Conservation (phyloP, 2,888 invertebrate species). For the Pseudolycoriella hygida region DNA sequence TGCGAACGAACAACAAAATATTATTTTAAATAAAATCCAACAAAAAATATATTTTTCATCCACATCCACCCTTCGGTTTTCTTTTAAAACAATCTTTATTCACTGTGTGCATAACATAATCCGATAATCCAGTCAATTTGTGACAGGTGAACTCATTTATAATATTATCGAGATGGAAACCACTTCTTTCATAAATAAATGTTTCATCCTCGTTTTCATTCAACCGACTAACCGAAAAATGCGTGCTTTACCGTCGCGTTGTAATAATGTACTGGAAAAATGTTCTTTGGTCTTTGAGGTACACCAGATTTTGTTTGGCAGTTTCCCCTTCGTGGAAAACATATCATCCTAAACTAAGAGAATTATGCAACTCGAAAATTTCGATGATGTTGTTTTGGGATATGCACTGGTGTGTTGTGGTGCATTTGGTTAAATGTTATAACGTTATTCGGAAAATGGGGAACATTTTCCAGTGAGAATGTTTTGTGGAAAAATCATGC, state of each 20-base stretch:
- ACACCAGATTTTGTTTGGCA: not conserved
- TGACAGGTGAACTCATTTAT: slow-evolving; percentile 3
- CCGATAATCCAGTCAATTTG: slow-evolving; percentile 3
- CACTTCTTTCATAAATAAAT: not conserved
- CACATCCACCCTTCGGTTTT: not conserved
- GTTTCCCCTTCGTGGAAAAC: not conserved
- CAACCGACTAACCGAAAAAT: not conserved
- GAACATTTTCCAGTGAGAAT: too few species aligned
- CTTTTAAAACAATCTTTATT: not conserved
- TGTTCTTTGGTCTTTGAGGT: not conserved
- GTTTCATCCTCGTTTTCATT: not conserved
- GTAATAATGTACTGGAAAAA: not conserved
- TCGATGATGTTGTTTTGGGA: not conserved
- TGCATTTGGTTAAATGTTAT: not conserved
- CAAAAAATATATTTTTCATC: not conserved
- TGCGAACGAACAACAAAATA: not conserved
- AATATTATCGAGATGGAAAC: not conserved
- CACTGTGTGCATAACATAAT: slow-evolving; percentile 1
- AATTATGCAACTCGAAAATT: not conserved
- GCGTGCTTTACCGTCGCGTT: not conserved
- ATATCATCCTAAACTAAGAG: not conserved
- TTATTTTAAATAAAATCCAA: not conserved
- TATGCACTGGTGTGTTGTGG: not conserved
- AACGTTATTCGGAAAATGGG: too few species aligned
- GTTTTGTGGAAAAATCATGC: not conserved